Base-by-base conservation (phyloP, 2,888 invertebrate species). In the Aleiodes testaceus region DNA sequence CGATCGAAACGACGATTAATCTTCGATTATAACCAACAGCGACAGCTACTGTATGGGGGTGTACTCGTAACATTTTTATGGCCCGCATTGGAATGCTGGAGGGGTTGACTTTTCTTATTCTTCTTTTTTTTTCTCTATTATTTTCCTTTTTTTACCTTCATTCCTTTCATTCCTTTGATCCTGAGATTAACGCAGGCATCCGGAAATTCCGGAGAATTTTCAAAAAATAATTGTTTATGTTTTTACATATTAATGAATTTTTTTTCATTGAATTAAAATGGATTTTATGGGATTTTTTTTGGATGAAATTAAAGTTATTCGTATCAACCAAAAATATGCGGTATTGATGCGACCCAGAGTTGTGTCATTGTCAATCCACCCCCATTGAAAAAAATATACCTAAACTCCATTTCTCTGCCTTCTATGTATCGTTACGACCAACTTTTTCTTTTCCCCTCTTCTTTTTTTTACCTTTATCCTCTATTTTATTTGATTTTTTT, bases 1-100 rank as follows among this genome's bases (percentile, higher is more conserved):
- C 69, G 70, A 70, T 69, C 71, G 52, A 14, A 45, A 45, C 70
- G 74, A 75, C 82, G 84, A 86, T 86, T 86, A 86, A 87, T 87
- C 86, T 86, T 83, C 85, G 83, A 86, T 86, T 87, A 86, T 85
- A 79, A 81, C 81, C 76, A 78, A 44, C 80, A 82, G 76, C 84
- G 85, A 85, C 85, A 84, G 53, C 42, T 14, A 42, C 42, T 66
- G 42, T 66, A 63, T 55, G 53, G 44, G 52, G 53, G 66, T 66
- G 66, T 66, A 63, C 63, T 63, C 73, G 72, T 73, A 75, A 74
- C 66, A 75, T 55, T 76, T 75, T 75, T 76, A 76, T 73, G 73
- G 69, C 69, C 70, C 64, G 68, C 59, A 69, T 69, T 72, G 75
- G 76, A 76, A 76, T 75, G 70, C 66, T 68, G 30, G 66, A 63